Evolutionary conservation across 2,888 invertebrate species (phyloP), one percentile per base, ranked within the genome.

Genomic region (Polydrusus pterygomalis): DNA sequence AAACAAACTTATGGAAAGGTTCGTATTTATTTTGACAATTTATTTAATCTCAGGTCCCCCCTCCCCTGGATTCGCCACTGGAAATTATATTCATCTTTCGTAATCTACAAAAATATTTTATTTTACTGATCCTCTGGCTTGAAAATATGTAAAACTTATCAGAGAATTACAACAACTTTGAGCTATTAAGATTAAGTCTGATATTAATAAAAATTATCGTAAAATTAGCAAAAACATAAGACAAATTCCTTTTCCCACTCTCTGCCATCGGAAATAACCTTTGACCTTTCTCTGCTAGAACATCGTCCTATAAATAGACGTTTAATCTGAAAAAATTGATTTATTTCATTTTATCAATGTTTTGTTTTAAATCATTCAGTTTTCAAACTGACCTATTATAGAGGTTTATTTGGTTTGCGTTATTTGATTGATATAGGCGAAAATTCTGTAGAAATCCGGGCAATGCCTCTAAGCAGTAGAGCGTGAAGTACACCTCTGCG

Each of bases 241-340:
- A 34, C 56, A 30, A 56, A 20, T 51, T 56, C 30, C 13, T 56
- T 34, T 51, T 67, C 18, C 10, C 34, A 49, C 17, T 67, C 18
- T 67, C 18, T 13, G 38, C 38, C 30, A 54, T 18, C 51, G 67
- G 67, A 67, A 67, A 67, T 67, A 34, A 51, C 34, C 51, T 51
- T 18, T 15, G 51, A 51, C 51, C 38, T 67, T 51, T 67, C n/a
- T 64, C 2, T 51, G 38, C 17, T 67, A 54, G 11, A 34, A 67
- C 54, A 67, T 67, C 38, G 10, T 34, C 2, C 38, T 67, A 51
- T 67, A 20, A 47, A 67, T 67, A 64, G 43, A 17, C 17, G n/a
- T 51, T 67, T 51, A 67, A 67, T 67, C 54, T 13, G 67, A 54
- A 67, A 54, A 67, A 67, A n/a, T n/a, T n/a, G n/a, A n/a, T n/a